Base-by-base conservation (phyloP, 2,797 vertebrate species). In the Cyprinella venusta region DNA sequence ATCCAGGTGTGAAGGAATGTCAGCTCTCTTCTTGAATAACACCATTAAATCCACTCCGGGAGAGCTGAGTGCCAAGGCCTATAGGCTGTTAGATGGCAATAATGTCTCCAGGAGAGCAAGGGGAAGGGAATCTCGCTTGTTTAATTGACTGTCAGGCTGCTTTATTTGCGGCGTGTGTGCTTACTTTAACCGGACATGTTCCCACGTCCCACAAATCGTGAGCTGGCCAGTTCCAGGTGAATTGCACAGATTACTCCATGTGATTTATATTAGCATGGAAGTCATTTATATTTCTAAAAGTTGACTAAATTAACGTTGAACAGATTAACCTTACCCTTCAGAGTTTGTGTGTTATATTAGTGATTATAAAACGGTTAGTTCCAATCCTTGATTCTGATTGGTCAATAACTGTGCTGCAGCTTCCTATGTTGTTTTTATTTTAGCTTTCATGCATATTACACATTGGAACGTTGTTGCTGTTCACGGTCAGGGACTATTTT, bases 1-100 rank as follows among this genome's bases (percentile, higher is more conserved):
- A 75, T 67, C 45, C 77, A 76, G 81, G 81, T 82, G 50, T 68
- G 72, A 82, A 82, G 63, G 50, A 82, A 81, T 56, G 80, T 76
- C 61, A 42, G 71, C 71, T 67, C 72, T 82, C 45, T n/a, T 42
- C 81, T 82, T 82, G 71, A 76, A 76, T 67, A 82, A 76, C 80
- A 82, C 45, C 50, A 82, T 82, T 82, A 82, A 75, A 56, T n/a
- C 36, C 48, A 24, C 81, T 76, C 24, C 8, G 10, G 36, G 63
- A 54, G 45, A 42, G 63, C 71, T 33, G 80, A 76, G 61, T 54
- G 59, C 61, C 71, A 75, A 40, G 71, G 45, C 54, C 80, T 76
- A 48, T 48, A 54, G 63, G 63, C 71, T 56, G 71, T 82, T 82
- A 68, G 72, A 36, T 59, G 40, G 33, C 72, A 67, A 82, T 82